Evolutionary conservation across 2,797 vertebrate species (phyloP), one percentile per base, ranked within the genome.

Genomic region (Thaleichthys pacificus): DNA sequence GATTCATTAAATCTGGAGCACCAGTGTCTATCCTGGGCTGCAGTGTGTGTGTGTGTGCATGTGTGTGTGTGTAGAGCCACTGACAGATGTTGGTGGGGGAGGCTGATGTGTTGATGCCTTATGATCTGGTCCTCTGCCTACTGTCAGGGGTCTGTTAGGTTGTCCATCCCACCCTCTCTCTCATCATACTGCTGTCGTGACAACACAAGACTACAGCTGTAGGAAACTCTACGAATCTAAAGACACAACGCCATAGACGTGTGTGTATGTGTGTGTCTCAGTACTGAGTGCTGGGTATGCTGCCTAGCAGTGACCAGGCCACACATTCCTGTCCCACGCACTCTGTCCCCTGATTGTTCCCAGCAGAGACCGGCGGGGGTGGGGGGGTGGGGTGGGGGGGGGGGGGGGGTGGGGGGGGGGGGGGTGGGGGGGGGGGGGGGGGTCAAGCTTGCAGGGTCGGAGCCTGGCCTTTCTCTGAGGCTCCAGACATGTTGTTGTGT

Each of bases 1-100:
- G 69, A 83, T 76, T 76, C 76, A 76, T 88, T 86, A 75, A 81
- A 84, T 76, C 77, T 79, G 82, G 77, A 80, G 72, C 65, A 80
- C 58, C 57, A 66, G 1, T 75, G 78, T 79, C 72, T 83, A 15
- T 0, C 69, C 87, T 74, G 83, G 70, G 30, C 56, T 54, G 51
- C 42, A 38, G 63, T 32, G 67, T 54, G 51, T 68, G 67, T 32
- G 67, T 68, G 51, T 68, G 67, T 63, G 28, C n/a, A 17, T 63
- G 28, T 63, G 61, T 32, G 61, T 63, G 61, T 63, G 51, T 30
- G 15, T 22, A 61, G 22, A 15, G 42, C 32, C 17, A 14, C 49
- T 30, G 63, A 54, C 69, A 71, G 69, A 71, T 71, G 69, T 0
- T 77, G 77, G 0, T 0, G 61, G 63, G 82, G 83, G 80, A 79